These are phyloP conservation scores for Liparis tanakae DNA, from an alignment of 2,797 vertebrate species.

Conservation along the genomic window DNA sequence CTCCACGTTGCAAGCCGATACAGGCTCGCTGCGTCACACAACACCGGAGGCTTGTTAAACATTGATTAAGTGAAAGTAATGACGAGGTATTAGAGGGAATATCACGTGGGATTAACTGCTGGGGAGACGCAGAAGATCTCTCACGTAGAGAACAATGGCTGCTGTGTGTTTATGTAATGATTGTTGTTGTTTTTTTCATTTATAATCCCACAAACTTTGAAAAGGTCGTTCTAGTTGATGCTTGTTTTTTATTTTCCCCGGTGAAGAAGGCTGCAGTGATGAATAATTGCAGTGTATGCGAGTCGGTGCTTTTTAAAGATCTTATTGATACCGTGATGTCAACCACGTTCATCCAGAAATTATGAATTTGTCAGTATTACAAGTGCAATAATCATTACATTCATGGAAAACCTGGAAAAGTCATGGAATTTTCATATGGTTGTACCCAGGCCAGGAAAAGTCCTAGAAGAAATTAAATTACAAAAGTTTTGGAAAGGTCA, in stretches of 20 bases:
- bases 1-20: conserved; percentile 45
- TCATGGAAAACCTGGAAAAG: no score
- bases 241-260: not conserved
- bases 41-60: conserved; percentile 71
- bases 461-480: no score
- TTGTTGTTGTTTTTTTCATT: not conserved
- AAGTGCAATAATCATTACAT: not conserved
- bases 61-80: conserved; percentile 70
- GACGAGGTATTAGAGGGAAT: conserved; percentile 33
- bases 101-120: conserved; percentile 11
- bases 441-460: no score
- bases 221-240: not conserved
- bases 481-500: no score
- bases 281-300: not conserved
- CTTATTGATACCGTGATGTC: not conserved
- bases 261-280: no score
- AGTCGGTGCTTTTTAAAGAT: not conserved
- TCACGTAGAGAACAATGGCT: not conserved
- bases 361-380: not conserved
- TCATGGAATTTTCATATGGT: no score
- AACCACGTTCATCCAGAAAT: not conserved
- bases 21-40: conserved; percentile 49
- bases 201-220: not conserved
- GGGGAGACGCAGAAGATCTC: not conserved
- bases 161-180: not conserved